Base-by-base conservation (phyloP, 2,888 invertebrate genomes). In the Synergus gifuensis region DNA sequence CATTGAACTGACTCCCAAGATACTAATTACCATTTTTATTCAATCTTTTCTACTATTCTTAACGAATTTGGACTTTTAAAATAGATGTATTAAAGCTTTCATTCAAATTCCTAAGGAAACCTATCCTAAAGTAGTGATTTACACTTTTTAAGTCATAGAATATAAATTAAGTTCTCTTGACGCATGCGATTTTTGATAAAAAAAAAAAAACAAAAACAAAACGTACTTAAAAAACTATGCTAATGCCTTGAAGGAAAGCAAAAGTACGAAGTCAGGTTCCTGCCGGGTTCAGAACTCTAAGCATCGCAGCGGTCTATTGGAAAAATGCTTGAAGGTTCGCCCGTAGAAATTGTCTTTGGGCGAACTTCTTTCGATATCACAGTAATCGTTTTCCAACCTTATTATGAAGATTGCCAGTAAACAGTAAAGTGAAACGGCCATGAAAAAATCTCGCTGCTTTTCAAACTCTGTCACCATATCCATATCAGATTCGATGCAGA, bases 301-400 rank as follows among this genome's bases (percentile, higher is more conserved):
- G 44, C 44, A 67, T 16, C 36, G 73, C 22, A 16, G n/a, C 12
- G 49, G 11, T 73, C 16, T 73, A 73, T 73, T 73, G 73, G 54
- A 73, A 73, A 73, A 73, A 73, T 73, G 73, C 73, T 54, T 73
- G 36, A 73, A 73, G 54, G 11, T 36, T n/a, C 73, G n/a, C 54
- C n/a, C n/a, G 16, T 22, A 69, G 67, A 67, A 67, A 66, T 40
- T 18, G 46, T 69, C 49, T 44, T 69, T 69, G 28, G 46, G 69
- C 69, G 69, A 69, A 44, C 69, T 69, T 69, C 73, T 54, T 73
- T 73, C 54, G 54, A n/a, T 73, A 73, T 73, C 73, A 73, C 73
- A 73, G 73, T 54, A 73, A 73, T 73, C 49, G 73, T 73, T 73
- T 73, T 73, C 36, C 69, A 69, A 69, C 16, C 46, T 36, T 73